These are phyloP conservation scores for Patella ulyssiponensis DNA, from an alignment of 2,888 invertebrate species.

Conservation along the genomic window DNA sequence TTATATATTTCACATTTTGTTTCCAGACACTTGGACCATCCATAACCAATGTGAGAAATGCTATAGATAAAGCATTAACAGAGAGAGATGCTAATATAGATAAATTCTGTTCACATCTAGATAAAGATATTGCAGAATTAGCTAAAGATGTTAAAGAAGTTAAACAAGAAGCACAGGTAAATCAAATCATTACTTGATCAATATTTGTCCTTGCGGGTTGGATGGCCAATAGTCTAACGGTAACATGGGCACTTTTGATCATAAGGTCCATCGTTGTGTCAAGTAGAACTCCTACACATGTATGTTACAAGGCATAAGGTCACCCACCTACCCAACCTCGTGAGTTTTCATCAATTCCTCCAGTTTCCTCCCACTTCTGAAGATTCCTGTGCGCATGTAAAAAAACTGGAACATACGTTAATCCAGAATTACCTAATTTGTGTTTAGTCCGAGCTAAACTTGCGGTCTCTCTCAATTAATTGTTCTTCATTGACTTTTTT, in stretches of 20 bases:
- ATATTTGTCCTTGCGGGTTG: not conserved
- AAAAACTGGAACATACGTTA: too few species aligned
- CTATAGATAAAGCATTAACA: constrained; percentile 81
- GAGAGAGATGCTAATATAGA: constrained; percentile 81
- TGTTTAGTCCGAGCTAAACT: too few species aligned
- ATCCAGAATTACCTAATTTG: too few species aligned
- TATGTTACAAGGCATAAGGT: too few species aligned
- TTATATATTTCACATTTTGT: not conserved
- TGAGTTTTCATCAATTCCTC: too few species aligned
- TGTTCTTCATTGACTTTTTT: too few species aligned
- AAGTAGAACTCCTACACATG: too few species aligned
- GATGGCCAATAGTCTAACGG: not conserved
- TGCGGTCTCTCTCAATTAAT: too few species aligned
- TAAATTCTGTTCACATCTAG: constrained; percentile 82
- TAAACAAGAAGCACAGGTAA: constrained; percentile 81
- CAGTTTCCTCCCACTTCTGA: not conserved
- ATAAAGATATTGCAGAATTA: constrained; percentile 83
- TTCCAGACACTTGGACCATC: constrained; percentile 69
- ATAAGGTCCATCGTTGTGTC: too few species aligned
- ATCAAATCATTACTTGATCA: not conserved
- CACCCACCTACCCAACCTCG: too few species aligned
- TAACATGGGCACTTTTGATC: not conserved
- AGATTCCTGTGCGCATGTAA: not conserved
- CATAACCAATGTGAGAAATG: constrained; percentile 76
- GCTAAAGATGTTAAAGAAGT: constrained; percentile 82